Evolutionary conservation across 2,113 vertebrate species (phyloP).

Genomic region (Alectura lathami): DNA sequence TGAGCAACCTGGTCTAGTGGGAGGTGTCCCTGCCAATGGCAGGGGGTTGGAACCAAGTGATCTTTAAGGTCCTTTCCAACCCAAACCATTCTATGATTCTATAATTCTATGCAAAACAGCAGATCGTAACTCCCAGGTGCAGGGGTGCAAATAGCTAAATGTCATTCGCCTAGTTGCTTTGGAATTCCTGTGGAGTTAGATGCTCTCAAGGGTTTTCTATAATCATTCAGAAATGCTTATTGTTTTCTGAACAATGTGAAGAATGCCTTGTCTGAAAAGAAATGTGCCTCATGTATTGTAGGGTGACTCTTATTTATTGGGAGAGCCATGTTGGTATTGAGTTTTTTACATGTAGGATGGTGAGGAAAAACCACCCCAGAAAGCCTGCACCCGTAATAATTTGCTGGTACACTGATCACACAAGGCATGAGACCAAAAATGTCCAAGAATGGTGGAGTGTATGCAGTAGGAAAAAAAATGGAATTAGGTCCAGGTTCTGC

Average conservation of each 20-base stretch:
- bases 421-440: not conserved
- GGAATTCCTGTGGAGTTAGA: not conserved
- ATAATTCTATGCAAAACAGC: no score
- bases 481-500: not conserved
- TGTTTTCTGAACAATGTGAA: not conserved
- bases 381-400: not conserved
- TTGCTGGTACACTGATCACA: not conserved
- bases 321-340: not conserved
- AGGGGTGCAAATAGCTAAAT: not conserved
- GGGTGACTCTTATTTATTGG: not conserved
- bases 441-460: not conserved
- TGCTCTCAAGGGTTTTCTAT: not conserved
- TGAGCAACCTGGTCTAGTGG: no score
- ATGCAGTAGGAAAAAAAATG: not conserved
- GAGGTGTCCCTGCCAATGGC: no score
- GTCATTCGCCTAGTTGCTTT: not conserved
- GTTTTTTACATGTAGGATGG: not conserved
- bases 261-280: not conserved
- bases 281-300: not conserved
- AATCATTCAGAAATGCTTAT: not conserved
- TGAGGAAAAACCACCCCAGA: not conserved
- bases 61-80: no score
- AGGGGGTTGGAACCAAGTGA: no score
- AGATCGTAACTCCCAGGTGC: not conserved
- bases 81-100: no score